Evolutionary conservation across 2,888 invertebrate species (phyloP), one percentile per base, ranked within the genome.

Genomic region (Embidobia sp.): DNA sequence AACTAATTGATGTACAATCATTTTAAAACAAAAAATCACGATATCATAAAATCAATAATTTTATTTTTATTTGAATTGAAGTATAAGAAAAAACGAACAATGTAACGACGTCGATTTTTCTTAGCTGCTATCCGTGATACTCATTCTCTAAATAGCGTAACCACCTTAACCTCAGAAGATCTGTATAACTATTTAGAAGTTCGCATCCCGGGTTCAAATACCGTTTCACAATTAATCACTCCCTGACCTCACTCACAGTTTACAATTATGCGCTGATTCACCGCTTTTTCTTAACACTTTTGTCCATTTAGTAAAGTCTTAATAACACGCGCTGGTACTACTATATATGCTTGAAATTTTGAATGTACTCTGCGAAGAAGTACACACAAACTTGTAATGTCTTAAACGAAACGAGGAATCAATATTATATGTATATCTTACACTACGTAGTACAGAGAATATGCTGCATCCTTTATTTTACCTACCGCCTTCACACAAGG

Each of bases 211-310:
- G 78, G 81, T 67, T 79, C 64, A 77, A 74, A 51, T 67, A 63
- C 63, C 69, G 61, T 76, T 69, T 72, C 55, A 79, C 77, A 77
- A 61, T 61, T 40, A 72, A 49, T 53, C 66, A 77, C 67, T 64
- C 46, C 59, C 69, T 59, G 35, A 61, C 53, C 61, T 79, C 61
- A 69, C 69, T n/a, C n/a, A n/a, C n/a, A 51, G 80, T 81, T 82
- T 82, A 69, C 83, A 81, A 82, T 79, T 81, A 79, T 86, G 84
- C 83, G 85, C 85, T 86, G 83, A 86, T 73, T 85, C 86, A 87
- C 87, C 78, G 88, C 87, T 88, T 87, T 79, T 84, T 82, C 81
- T 84, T 82, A 77, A 81, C 81, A 85, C 83, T 82, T 82, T 83
- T 85, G 78, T 80, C 82, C 79, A 83, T 61, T 85, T 84, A 85